Evolutionary conservation across 2,888 invertebrate species (phyloP).

Genomic region (Trisateles emortualis): DNA sequence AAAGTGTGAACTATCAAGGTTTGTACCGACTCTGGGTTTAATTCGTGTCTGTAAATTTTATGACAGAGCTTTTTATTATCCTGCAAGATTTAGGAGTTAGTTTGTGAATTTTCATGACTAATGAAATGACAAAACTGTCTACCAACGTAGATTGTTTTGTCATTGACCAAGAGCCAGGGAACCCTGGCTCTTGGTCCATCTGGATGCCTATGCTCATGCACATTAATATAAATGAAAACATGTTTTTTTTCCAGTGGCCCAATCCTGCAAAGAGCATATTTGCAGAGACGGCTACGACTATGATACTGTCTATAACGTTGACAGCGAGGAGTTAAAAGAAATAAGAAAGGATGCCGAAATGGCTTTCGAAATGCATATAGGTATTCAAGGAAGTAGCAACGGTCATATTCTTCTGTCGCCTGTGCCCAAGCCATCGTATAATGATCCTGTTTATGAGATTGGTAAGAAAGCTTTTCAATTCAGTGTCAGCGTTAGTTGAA

Average conservation of each 20-base stretch:
- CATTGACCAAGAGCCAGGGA: too few relatives aligned
- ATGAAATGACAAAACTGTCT: too few relatives aligned
- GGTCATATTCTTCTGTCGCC: slow-evolving; percentile 90
- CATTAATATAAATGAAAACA: background rate
- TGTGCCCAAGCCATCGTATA: slow-evolving; percentile 68
- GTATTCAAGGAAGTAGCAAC: slow-evolving; percentile 89
- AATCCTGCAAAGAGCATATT: slow-evolving; percentile 64
- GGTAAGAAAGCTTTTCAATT: slow-evolving; percentile 68
- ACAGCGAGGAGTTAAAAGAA: slow-evolving; percentile 53
- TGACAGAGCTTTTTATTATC: too few relatives aligned
- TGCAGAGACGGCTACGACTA: slow-evolving; percentile 87
- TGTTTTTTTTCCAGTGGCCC: slow-evolving; percentile 29
- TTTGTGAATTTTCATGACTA: too few relatives aligned
- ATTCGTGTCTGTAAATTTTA: too few relatives aligned
- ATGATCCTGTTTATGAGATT: slow-evolving; percentile 90
- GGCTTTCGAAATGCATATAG: slow-evolving; percentile 88
- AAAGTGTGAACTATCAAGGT: too few relatives aligned
- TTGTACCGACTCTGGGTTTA: too few relatives aligned
- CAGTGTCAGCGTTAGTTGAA: too few relatives aligned
- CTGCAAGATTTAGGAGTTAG: too few relatives aligned
- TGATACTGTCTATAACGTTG: slow-evolving; percentile 85
- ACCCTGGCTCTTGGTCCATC: too few relatives aligned
- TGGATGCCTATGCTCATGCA: too few relatives aligned
- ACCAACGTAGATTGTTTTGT: too few relatives aligned
- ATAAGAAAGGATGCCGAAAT: slow-evolving; percentile 49